These are phyloP conservation scores for Epinotia nisella DNA, from an alignment of 2,888 invertebrate genomes.

Conservation along the genomic window DNA sequence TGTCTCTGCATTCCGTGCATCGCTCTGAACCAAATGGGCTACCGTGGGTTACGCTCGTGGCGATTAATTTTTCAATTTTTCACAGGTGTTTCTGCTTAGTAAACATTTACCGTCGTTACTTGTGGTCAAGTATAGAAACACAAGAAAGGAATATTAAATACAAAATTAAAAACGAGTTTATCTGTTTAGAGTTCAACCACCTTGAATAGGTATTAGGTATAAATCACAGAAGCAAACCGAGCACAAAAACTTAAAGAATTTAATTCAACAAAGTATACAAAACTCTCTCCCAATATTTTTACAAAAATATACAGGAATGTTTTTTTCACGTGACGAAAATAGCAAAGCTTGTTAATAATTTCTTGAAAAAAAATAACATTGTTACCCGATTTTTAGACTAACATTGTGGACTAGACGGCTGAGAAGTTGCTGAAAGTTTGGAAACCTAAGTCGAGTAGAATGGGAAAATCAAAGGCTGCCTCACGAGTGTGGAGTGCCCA, in stretches of 20 bases:
- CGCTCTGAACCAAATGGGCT: no score
- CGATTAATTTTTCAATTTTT: no score
- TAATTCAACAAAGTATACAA: conserved; percentile 5
- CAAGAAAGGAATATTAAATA: not conserved
- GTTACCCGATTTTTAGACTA: conserved; percentile 5
- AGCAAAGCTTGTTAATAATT: conserved; percentile 15
- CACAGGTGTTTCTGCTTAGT: not conserved
- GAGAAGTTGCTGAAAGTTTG: conserved; percentile 49
- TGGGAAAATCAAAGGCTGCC: conserved; percentile 45
- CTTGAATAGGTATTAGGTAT: conserved; percentile 11
- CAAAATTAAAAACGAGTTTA: not conserved
- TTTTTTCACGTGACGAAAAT: conserved; percentile 8
- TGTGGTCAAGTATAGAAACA: not conserved
- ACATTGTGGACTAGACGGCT: conserved; percentile 46
- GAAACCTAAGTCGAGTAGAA: conserved; percentile 48
- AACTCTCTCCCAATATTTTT: conserved; percentile 3
- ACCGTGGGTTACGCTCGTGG: no score
- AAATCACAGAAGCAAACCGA: conserved; percentile 4
- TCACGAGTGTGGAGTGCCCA: conserved; percentile 45
- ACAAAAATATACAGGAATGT: conserved; percentile 1
- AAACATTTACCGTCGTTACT: not conserved
- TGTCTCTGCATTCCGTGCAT: no score
- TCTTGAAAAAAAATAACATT: not conserved
- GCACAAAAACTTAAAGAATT: conserved; percentile 12
- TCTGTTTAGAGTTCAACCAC: conserved; percentile 17